phyloP scores from a whole-genome alignment of 2,888 invertebrate genomes.

The Macrophya annulata region DNA sequence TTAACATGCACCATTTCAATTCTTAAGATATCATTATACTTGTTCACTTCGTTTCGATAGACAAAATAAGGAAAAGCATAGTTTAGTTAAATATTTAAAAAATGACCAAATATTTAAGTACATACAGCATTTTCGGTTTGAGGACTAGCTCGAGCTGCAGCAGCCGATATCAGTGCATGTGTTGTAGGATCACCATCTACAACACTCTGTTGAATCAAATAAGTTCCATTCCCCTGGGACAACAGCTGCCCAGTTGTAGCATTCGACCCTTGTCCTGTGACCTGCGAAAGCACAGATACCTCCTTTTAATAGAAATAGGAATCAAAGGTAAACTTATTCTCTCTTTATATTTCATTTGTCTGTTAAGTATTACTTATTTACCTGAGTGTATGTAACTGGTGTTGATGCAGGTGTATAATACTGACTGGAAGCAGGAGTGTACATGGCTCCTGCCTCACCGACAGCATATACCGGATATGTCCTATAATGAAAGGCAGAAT shows the following conservation, averaged over 20 bases:
- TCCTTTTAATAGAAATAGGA: constrained; percentile 27
- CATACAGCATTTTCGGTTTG: constrained; percentile 87
- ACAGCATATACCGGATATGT: constrained; percentile 90
- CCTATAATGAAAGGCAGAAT: constrained; percentile 77
- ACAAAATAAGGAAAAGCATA: constrained; percentile 11
- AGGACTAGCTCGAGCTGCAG: constrained; percentile 85
- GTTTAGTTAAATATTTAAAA: constrained; percentile 13
- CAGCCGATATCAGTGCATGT: constrained; percentile 80
- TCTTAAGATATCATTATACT: constrained; percentile 18
- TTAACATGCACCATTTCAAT: constrained; percentile 41
- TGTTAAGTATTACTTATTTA: constrained; percentile 68
- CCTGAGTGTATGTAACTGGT: constrained; percentile 85
- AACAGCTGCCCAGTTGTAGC: constrained; percentile 77
- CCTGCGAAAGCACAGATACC: constrained; percentile 65
- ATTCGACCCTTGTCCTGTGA: constrained; percentile 76
- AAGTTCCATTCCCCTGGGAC: constrained; percentile 80
- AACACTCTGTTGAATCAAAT: constrained; percentile 86
- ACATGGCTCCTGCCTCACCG: constrained; percentile 85
- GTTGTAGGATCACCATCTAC: constrained; percentile 85
- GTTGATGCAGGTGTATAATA: constrained; percentile 87
- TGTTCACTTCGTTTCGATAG: background rate
- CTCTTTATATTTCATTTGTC: background rate
- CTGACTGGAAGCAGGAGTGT: constrained; percentile 85
- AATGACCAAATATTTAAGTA: constrained; percentile 58
- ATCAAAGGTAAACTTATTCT: background rate